Conservation (phyloP, 1,140 invertebrate genomes). For the Plutomurus gul region DNA sequence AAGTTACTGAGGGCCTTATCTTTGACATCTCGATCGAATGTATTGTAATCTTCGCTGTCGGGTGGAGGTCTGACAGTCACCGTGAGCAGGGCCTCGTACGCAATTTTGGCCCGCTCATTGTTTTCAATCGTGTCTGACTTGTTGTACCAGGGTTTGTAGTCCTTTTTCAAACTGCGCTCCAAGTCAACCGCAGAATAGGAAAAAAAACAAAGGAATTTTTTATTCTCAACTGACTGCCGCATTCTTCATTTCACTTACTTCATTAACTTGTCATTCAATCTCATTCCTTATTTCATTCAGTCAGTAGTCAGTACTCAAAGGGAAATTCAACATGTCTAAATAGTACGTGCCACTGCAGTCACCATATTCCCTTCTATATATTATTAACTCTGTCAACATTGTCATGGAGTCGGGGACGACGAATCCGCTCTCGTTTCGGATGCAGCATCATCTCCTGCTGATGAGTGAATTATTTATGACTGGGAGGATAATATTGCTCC, state of each 20-base stretch:
- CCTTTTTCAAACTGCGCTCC: slow-evolving; percentile 39
- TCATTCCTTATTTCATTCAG: background rate
- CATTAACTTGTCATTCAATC: slow-evolving; percentile 16
- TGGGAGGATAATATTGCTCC: background rate
- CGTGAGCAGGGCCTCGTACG: slow-evolving; percentile 86
- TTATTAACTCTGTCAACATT: background rate
- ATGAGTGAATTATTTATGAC: slow-evolving; percentile 2
- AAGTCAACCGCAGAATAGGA: background rate
- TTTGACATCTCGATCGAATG: slow-evolving; percentile 68
- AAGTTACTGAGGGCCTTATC: slow-evolving; percentile 75
- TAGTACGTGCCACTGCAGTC: background rate
- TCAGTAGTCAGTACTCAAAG: background rate
- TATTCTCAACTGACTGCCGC: slow-evolving; percentile 54
- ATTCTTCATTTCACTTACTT: slow-evolving; percentile 17
- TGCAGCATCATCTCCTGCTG: background rate
- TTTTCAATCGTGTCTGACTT: slow-evolving; percentile 75
- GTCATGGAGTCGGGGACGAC: too few relatives aligned
- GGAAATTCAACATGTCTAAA: background rate
- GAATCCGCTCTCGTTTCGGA: background rate
- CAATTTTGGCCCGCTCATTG: slow-evolving; percentile 82
- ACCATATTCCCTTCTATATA: background rate
- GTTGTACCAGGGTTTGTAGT: slow-evolving; percentile 77
- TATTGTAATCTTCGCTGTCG: slow-evolving; percentile 60
- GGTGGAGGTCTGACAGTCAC: slow-evolving; percentile 85
- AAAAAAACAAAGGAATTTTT: background rate